Conservation (phyloP, 2,113 vertebrate species). For the Chlorodrepanis virens region DNA sequence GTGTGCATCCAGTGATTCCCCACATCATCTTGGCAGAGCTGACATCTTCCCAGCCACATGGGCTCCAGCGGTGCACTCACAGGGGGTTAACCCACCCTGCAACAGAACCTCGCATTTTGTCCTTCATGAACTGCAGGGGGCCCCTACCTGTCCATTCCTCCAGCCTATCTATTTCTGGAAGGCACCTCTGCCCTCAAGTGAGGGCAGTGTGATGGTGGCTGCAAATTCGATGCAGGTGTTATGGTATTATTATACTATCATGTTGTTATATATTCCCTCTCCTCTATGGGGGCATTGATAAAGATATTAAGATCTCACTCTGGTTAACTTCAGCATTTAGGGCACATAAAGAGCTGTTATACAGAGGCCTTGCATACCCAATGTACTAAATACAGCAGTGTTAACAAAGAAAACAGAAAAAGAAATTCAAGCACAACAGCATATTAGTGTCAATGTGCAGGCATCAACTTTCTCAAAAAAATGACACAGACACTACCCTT, state of each 20-base stretch:
- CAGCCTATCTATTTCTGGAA: neutral
- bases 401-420: neutral
- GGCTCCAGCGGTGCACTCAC: neutral
- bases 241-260: neutral
- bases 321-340: neutral
- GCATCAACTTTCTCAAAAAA: neutral
- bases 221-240: neutral
- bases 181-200: fast-evolving
- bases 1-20: neutral
- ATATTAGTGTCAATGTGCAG: neutral
- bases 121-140: neutral
- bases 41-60: neutral
- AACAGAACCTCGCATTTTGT: neutral
- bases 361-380: neutral
- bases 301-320: neutral
- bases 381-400: neutral
- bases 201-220: neutral
- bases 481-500: neutral
- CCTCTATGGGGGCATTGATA: neutral
- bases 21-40: neutral
- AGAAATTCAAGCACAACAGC: neutral
- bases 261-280: neutral
- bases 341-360: neutral
- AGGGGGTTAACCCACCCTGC: neutral
- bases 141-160: neutral